These are phyloP conservation scores for Dorcus hopei DNA, from an alignment of 2,888 invertebrate species.

Conservation along the genomic window DNA sequence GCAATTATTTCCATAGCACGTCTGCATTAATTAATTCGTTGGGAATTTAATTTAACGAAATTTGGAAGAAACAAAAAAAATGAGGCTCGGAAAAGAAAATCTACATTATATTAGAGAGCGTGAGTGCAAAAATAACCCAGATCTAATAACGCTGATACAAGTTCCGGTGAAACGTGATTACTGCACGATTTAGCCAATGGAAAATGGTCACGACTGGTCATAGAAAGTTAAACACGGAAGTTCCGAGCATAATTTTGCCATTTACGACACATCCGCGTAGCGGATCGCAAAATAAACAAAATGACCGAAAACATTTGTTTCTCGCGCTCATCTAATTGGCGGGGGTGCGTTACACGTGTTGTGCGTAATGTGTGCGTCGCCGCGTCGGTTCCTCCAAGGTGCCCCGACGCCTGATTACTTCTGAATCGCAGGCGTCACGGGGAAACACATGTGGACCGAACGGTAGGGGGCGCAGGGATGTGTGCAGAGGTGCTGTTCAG, in stretches of 20 bases:
- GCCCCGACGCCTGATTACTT: slow-evolving; percentile 9
- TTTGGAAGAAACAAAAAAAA: no score
- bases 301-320: not conserved
- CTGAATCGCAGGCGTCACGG: slow-evolving; percentile 7
- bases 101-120: no score
- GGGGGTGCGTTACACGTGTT: not conserved
- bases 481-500: slow-evolving; percentile 22
- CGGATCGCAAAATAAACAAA: not conserved
- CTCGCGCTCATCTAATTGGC: not conserved
- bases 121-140: slow-evolving; percentile 14
- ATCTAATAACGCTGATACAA: slow-evolving; percentile 24
- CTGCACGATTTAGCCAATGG: slow-evolving; percentile 27
- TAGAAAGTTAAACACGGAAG: slow-evolving; percentile 17
- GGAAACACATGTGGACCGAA: slow-evolving; percentile 12
- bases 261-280: slow-evolving; percentile 4
- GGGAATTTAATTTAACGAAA: no score
- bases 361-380: not conserved
- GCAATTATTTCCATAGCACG: no score
- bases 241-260: slow-evolving; percentile 12
- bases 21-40: no score
- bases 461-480: slow-evolving; percentile 6
- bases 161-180: slow-evolving; percentile 26
- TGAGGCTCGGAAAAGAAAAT: no score
- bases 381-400: not conserved
- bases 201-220: slow-evolving; percentile 28